Conservation (phyloP, 1,140 invertebrate genomes). For the Drosophila insularis region DNA sequence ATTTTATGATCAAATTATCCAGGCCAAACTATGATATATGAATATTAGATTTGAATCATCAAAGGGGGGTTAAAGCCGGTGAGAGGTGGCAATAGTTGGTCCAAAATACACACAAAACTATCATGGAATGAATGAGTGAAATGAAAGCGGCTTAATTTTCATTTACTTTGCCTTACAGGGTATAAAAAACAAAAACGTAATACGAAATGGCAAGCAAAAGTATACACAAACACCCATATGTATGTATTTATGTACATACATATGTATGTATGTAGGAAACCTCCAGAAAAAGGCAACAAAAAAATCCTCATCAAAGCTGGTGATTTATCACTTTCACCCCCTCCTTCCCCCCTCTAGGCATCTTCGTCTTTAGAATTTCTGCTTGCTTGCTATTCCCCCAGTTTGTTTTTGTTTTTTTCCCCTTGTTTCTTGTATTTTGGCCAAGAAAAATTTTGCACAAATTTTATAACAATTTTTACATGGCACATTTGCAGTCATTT, state of each 20-base stretch:
- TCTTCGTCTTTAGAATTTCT: background rate
- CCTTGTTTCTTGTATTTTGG: slow-evolving; percentile 20
- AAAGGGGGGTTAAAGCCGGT: too few species aligned
- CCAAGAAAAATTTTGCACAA: slow-evolving; percentile 60
- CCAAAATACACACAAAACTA: too few species aligned
- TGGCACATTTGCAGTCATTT: slow-evolving; percentile 77
- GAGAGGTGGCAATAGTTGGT: too few species aligned
- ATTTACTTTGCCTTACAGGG: background rate
- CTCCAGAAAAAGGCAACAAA: slow-evolving; percentile 16
- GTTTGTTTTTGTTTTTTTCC: slow-evolving; percentile 25
- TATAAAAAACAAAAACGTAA: slow-evolving; percentile 30
- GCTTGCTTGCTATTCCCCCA: background rate
- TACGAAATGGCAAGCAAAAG: slow-evolving; percentile 20
- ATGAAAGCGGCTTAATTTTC: too few species aligned
- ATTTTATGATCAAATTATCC: background rate
- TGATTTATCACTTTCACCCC: slow-evolving; percentile 70
- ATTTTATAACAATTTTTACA: slow-evolving; percentile 75
- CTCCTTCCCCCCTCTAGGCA: background rate
- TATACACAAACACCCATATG: background rate
- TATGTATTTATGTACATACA: background rate
- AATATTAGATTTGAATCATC: too few species aligned
- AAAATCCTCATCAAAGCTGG: slow-evolving; percentile 74
- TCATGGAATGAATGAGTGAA: too few species aligned
- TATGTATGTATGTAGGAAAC: background rate
- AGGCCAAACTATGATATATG: background rate